phyloP scores from a whole-genome alignment of 2,888 invertebrate species.

The Melinaea menophilus region DNA sequence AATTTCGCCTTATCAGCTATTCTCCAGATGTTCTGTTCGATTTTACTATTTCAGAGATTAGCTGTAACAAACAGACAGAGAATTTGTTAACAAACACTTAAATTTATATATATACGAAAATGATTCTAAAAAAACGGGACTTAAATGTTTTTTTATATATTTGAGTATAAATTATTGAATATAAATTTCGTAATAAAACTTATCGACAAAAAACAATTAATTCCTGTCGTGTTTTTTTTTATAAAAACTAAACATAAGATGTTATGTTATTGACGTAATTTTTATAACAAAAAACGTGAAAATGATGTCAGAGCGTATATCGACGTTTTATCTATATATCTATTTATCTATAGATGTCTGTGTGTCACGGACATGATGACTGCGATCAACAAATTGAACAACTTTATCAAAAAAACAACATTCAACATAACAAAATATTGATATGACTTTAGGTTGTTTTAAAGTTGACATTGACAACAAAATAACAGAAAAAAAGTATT shows the following conservation, averaged over 20 bases:
- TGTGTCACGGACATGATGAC: constrained; percentile 5
- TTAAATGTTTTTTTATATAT: too few species aligned
- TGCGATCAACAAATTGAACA: background rate
- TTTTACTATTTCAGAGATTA: too few species aligned
- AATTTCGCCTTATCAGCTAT: too few species aligned
- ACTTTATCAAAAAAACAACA: background rate
- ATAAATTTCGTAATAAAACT: too few species aligned
- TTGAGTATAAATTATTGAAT: too few species aligned
- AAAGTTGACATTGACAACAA: background rate
- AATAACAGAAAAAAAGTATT: too few species aligned
- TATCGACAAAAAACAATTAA: background rate
- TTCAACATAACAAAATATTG: background rate
- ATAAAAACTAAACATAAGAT: background rate
- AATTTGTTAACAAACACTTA: too few species aligned
- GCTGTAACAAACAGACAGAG: too few species aligned
- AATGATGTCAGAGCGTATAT: constrained; percentile 5
- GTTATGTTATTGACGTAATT: background rate
- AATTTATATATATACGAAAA: too few species aligned
- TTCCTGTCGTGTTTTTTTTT: background rate
- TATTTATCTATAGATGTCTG: constrained; percentile 2
- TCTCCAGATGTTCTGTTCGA: too few species aligned
- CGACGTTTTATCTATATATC: background rate
- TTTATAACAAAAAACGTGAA: background rate
- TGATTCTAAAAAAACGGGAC: too few species aligned
- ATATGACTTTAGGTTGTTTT: background rate